These are phyloP conservation scores for Agrochola macilenta DNA, from an alignment of 2,888 invertebrate genomes.

Conservation along the genomic window DNA sequence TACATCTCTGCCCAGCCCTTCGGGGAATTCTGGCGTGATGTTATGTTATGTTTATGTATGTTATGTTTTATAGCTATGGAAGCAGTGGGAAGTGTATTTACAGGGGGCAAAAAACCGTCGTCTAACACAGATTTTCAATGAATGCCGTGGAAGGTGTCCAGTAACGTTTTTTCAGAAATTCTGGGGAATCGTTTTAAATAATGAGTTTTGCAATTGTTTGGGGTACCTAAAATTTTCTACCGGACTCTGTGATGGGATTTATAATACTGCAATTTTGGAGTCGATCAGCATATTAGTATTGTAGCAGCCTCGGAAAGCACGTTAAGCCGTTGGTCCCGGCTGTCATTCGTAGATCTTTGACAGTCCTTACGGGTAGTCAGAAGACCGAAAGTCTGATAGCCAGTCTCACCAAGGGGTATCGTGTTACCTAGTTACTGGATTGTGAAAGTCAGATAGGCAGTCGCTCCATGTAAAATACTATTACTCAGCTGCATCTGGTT, in stretches of 20 bases:
- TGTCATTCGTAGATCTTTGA: too few species aligned
- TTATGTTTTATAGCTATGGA: constrained; percentile 8
- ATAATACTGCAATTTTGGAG: constrained; percentile 31
- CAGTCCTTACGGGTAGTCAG: too few species aligned
- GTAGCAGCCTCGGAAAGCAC: not conserved
- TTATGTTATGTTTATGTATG: too few species aligned
- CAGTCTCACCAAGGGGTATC: too few species aligned
- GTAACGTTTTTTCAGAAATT: not conserved
- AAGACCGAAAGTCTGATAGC: too few species aligned
- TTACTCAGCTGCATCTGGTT: too few species aligned
- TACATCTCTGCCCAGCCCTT: too few species aligned
- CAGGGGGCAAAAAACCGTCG: not conserved
- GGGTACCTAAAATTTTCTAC: not conserved
- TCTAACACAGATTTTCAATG: not conserved
- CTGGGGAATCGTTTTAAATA: not conserved
- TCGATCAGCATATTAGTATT: not conserved
- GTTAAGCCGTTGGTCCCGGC: not conserved
- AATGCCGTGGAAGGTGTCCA: not conserved
- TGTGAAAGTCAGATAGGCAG: too few species aligned
- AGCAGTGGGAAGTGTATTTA: not conserved
- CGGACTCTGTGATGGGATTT: not conserved
- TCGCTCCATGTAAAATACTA: too few species aligned
- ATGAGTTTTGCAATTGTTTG: not conserved
- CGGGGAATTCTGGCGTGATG: too few species aligned
- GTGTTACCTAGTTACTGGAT: too few species aligned